Base-by-base conservation (phyloP, 2,888 invertebrate species). In the Listrodromus nycthemerus region DNA sequence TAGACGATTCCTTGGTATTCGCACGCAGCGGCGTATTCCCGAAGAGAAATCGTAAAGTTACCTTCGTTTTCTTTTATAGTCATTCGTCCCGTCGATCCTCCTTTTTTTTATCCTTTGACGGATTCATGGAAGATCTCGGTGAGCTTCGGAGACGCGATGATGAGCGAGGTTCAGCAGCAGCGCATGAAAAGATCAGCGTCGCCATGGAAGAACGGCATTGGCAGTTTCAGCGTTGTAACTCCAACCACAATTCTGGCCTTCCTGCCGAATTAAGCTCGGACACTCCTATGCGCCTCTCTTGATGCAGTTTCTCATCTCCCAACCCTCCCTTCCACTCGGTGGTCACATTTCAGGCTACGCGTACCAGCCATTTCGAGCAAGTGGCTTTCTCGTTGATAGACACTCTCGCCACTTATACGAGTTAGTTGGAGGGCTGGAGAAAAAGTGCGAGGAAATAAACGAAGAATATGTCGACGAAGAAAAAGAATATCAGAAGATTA, bases 41-140 rank as follows among this genome's bases (percentile, higher is more conserved):
- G 77, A 52, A 61, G 65, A 78, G 78, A 75, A 78, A 83, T 85
- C 86, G 87, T 83, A 84, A 84, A 80, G 50, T 84, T 77, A 79
- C 63, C 66, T 76, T 71, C 76, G 71, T 83, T 79, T 84, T 37
- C 63, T 52, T 85, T 78, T 75, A 63, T 79, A 48, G 37, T 61
- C 69, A 58, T 69, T 78, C 37, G 67, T 70, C 71, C 63, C 61
- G 48, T 73, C 19, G 45, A 27, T 24, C 41, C 45, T 52, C 33
- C 10, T 76, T 21, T 24, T 71, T 61, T 63, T 63, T 61, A 27
- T 70, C 13, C 70, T 65, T 27, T 55, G 16, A 27, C 58, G 73
- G 76, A 83, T 83, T 76, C 74, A 79, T 81, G 58, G 78, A 78
- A 69, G 48, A n/a, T n/a, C 48, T 45, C n/a, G 81, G 45, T 58